A percentile compares a stretch with the other conserved stretches of the same genome.
Conservation (phyloP, 2,113 vertebrate species). For the Alces alces region DNA sequence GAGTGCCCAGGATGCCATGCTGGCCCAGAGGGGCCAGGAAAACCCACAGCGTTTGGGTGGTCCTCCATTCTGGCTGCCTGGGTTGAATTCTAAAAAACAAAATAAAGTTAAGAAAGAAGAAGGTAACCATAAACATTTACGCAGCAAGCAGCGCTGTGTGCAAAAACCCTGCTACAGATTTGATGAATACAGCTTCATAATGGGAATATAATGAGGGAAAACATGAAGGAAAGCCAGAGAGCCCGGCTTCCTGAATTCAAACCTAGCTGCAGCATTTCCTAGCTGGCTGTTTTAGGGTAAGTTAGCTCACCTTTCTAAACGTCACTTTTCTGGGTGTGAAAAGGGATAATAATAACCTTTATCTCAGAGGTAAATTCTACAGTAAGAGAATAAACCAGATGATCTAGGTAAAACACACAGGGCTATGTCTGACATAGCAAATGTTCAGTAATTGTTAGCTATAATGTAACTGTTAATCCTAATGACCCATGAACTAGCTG, state of each 20-base stretch:
- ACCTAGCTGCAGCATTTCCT: not conserved
- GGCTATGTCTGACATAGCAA: not conserved
- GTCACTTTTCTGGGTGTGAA: not conserved
- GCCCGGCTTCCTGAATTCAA: not conserved
- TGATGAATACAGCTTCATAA: not conserved
- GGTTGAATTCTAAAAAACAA: not conserved
- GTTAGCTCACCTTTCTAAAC: not conserved
- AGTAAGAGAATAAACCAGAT: not conserved
- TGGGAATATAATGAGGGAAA: not conserved
- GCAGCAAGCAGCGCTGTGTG: not conserved
- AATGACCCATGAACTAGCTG: not conserved
- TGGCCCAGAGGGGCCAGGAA: not conserved
- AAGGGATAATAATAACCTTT: not conserved
- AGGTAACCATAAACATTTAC: not conserved
- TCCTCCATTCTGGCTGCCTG: not conserved
- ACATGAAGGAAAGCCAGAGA: not conserved
- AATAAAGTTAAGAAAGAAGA: not conserved
- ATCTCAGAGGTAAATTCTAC: not conserved
- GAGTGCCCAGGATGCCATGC: rapidly evolving
- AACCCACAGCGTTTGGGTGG: rapidly evolving
- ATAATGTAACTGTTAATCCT: not conserved
- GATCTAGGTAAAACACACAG: not conserved
- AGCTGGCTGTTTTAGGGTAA: not conserved
- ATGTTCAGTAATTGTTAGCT: not conserved
- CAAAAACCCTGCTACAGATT: not conserved